Evolutionary conservation across 2,888 invertebrate species (phyloP).

Genomic region (Scaptomyza parva): DNA sequence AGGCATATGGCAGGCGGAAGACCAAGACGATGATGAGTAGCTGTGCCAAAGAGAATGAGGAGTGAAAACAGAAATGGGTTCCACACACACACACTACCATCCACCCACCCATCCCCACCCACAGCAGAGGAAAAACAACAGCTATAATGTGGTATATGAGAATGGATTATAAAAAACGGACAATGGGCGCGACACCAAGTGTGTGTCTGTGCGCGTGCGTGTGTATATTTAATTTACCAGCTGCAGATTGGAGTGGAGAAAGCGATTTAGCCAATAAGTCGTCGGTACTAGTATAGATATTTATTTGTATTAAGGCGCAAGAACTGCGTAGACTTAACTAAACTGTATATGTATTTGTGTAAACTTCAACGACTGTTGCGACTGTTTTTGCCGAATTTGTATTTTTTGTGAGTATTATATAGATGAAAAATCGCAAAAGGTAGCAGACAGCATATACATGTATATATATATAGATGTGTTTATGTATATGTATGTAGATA

Average conservation of each 20-base stretch:
- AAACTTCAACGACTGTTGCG: constrained; percentile 9
- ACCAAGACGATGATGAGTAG: neutral
- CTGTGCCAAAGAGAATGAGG: neutral
- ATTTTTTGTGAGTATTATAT: constrained; percentile 72
- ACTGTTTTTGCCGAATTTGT: constrained; percentile 22
- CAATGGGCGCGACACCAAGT: constrained; percentile 39
- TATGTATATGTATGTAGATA: neutral
- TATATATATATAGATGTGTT: constrained; percentile 13
- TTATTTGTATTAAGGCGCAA: constrained; percentile 7
- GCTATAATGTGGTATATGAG: constrained; percentile 19
- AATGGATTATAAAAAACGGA: constrained; percentile 30
- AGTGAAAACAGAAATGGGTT: constrained; percentile 17
- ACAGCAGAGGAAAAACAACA: constrained; percentile 1
- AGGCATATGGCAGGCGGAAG: constrained; percentile 6
- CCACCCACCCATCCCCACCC: no score
- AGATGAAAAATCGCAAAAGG: constrained; percentile 72
- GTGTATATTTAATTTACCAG: constrained; percentile 1
- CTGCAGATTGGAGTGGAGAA: constrained; percentile 13
- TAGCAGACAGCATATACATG: constrained; percentile 15
- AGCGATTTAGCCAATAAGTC: constrained; percentile 21
- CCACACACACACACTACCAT: constrained; percentile 20
- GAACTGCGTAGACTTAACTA: constrained; percentile 15
- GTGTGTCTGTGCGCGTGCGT: neutral
- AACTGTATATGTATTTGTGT: constrained; percentile 2
- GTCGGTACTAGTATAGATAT: constrained; percentile 2